Percentiles rank a stretch among this genome's conserved stretches.
Evolutionary conservation across 2,888 invertebrate species (phyloP).

Genomic region (Platycheirus albimanus): DNA sequence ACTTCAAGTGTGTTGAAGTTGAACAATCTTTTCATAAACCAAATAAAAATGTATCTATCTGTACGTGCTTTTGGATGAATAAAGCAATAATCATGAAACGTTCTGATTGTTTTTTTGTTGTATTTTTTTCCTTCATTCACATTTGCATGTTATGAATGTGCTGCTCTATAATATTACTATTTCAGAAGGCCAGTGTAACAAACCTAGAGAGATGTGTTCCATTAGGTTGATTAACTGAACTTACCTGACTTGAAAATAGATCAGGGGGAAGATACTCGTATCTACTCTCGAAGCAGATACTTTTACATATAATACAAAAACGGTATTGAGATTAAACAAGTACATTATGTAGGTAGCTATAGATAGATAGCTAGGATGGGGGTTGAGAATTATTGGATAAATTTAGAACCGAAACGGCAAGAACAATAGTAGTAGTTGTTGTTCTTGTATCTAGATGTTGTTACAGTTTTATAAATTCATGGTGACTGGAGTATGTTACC

Average conservation of each 20-base stretch:
- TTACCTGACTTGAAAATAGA: slow-evolving; percentile 66
- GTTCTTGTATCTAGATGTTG: slow-evolving; percentile 1
- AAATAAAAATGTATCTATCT: not conserved
- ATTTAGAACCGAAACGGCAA: not conserved
- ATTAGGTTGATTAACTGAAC: slow-evolving; percentile 73
- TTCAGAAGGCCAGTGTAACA: slow-evolving; percentile 17
- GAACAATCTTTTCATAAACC: not conserved
- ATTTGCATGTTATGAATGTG: slow-evolving; percentile 46
- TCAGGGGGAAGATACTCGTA: slow-evolving; percentile 37
- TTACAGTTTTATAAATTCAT: not conserved
- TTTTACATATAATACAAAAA: not conserved
- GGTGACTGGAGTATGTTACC: slow-evolving; percentile 4
- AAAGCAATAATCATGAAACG: slow-evolving; percentile 47
- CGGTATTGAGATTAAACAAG: slow-evolving; percentile 19
- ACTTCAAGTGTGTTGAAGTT: slow-evolving; percentile 11
- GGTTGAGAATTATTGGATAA: slow-evolving; percentile 7
- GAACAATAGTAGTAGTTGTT: not conserved
- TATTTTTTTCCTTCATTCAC: slow-evolving; percentile 1
- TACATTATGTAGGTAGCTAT: too few relatives aligned
- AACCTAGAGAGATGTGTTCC: slow-evolving; percentile 57
- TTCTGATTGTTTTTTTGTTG: slow-evolving; percentile 39
- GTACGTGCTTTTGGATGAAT: not conserved
- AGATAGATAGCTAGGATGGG: not conserved
- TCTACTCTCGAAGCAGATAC: not conserved
- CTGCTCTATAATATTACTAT: slow-evolving; percentile 4